Evolutionary conservation across 2,113 vertebrate genomes (phyloP).

Genomic region (Nothocercus nigrocapillus): DNA sequence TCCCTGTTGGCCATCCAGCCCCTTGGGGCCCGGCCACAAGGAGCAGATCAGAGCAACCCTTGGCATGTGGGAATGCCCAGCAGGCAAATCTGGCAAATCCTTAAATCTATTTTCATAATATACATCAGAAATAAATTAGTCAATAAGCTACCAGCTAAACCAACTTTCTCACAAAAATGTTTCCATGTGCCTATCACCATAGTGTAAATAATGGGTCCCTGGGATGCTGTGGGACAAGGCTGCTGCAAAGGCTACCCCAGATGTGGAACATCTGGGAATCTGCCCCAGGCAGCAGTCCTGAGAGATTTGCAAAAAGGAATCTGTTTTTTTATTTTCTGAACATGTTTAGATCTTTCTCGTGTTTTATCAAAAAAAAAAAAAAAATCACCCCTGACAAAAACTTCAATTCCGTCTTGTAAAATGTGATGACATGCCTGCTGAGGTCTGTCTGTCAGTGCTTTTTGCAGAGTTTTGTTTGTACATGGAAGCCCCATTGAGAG

Average conservation of each 20-base stretch:
- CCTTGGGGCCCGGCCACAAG: not conserved
- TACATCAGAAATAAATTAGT: rapidly evolving
- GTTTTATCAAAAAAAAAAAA: not conserved
- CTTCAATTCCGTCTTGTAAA: not conserved
- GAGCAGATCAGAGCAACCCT: not conserved
- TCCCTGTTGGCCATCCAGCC: not conserved
- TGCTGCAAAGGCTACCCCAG: not conserved
- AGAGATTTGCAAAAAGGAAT: not conserved
- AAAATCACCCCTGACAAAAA: not conserved
- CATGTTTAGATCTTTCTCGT: not conserved
- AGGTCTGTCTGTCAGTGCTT: not conserved
- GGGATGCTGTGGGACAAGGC: not conserved
- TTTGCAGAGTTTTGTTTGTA: not conserved
- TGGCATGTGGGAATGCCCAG: not conserved
- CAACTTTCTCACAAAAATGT: not conserved
- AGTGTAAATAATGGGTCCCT: no score
- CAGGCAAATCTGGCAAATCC: not conserved
- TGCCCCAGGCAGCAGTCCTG: not conserved
- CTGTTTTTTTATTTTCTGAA: not conserved
- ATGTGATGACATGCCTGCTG: not conserved
- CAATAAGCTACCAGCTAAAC: not conserved
- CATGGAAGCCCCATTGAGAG: not conserved
- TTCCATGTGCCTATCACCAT: not conserved
- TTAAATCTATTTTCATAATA: not conserved
- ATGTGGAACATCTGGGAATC: not conserved